Percentiles rank a stretch among this genome's conserved stretches.
Conservation (phyloP, 2,888 invertebrate species). For the Stenichneumon culpator region DNA sequence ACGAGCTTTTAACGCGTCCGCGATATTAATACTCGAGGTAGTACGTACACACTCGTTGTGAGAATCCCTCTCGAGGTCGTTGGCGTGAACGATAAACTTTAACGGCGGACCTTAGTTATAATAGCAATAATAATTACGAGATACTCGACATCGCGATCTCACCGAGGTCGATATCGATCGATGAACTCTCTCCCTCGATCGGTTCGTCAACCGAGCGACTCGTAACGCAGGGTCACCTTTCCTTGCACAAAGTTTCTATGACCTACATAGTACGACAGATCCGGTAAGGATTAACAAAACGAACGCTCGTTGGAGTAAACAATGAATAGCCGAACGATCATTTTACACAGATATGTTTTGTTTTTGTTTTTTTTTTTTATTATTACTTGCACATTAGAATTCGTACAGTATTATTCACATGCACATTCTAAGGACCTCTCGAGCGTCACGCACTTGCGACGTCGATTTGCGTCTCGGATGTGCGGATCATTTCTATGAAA, state of each 20-base stretch:
- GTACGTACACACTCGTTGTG: slow-evolving; percentile 30
- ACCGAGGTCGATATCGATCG: slow-evolving; percentile 40
- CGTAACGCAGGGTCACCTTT: slow-evolving; percentile 15
- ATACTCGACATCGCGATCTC: slow-evolving; percentile 15
- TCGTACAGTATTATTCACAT: slow-evolving; percentile 53
- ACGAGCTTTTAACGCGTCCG: slow-evolving; percentile 71
- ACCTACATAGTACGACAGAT: slow-evolving; percentile 33
- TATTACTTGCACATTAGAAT: slow-evolving; percentile 48
- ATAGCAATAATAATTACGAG: background rate
- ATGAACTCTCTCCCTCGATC: slow-evolving; percentile 38
- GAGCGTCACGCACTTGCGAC: slow-evolving; percentile 23
- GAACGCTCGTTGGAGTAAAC: background rate
- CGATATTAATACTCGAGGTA: slow-evolving; percentile 51
- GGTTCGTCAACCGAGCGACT: slow-evolving; percentile 36
- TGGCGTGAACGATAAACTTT: slow-evolving; percentile 31
- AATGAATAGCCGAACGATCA: background rate
- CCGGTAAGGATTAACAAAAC: slow-evolving; percentile 9
- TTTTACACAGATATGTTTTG: slow-evolving; percentile 45
- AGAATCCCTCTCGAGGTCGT: slow-evolving; percentile 45
- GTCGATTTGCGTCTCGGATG: background rate
- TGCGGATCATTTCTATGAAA: slow-evolving; percentile 5
- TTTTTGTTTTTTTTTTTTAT: slow-evolving; percentile 10
- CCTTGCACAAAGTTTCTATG: slow-evolving; percentile 25
- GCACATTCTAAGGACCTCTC: slow-evolving; percentile 23
- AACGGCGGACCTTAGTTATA: background rate